These are phyloP conservation scores for Gyps fulvus DNA, from an alignment of 2,113 vertebrate genomes.

Conservation along the genomic window DNA sequence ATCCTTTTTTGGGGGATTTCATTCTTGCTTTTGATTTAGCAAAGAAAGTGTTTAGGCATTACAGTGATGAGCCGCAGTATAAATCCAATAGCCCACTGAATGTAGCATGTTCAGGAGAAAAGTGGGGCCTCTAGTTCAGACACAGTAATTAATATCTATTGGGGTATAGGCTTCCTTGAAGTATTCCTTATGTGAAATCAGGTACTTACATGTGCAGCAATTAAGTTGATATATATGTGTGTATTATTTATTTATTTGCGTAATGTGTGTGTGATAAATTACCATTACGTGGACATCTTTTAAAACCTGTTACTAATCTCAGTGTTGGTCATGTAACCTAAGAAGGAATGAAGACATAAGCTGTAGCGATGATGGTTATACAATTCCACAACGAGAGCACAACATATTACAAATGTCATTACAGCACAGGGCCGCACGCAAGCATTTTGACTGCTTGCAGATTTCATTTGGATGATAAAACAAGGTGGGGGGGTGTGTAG, in stretches of 20 bases:
- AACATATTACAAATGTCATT: neutral
- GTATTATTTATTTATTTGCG: constrained; percentile 47
- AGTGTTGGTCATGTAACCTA: constrained; percentile 36
- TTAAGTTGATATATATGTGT: constrained; percentile 54
- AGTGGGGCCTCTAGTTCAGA: constrained; percentile 13
- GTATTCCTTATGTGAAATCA: constrained; percentile 47
- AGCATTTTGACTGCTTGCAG: neutral
- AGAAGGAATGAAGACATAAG: constrained; percentile 14
- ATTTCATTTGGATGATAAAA: neutral
- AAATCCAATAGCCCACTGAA: neutral
- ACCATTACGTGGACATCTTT: neutral
- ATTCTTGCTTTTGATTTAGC: neutral
- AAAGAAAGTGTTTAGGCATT: neutral
- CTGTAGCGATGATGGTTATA: constrained; percentile 3
- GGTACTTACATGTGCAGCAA: constrained; percentile 33
- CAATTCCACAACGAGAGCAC: neutral
- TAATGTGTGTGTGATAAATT: constrained; percentile 39
- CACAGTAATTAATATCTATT: constrained; percentile 45
- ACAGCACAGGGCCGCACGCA: neutral
- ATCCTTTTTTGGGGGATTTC: neutral
- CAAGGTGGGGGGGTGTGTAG: neutral
- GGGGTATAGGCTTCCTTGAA: neutral
- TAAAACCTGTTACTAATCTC: constrained; percentile 59
- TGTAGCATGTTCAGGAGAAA: neutral
- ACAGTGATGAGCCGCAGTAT: neutral